phyloP scores from a whole-genome alignment of 1,140 invertebrate genomes.

The Zaprionus gabonicus region DNA sequence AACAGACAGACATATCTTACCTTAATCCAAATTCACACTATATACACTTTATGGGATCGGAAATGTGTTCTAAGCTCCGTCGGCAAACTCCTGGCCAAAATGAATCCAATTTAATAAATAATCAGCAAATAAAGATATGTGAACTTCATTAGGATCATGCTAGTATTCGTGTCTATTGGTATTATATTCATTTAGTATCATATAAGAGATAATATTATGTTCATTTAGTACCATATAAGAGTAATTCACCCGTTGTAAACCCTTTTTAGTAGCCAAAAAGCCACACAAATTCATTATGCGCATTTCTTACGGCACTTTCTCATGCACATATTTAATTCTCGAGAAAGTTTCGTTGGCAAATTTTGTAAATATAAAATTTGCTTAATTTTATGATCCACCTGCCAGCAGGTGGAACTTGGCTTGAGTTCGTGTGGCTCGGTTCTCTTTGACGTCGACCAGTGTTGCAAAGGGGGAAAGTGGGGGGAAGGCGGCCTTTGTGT shows the following conservation, averaged over 20 bases:
- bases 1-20: too few relatives aligned
- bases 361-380: constrained; percentile 8
- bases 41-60: too few relatives aligned
- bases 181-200: too few relatives aligned
- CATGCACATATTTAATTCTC: background rate
- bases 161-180: too few relatives aligned
- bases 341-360: constrained; percentile 2
- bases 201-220: too few relatives aligned
- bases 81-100: too few relatives aligned
- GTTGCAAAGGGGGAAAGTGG: constrained; percentile 26
- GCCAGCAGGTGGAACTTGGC: background rate
- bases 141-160: too few relatives aligned
- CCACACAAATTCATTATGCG: background rate
- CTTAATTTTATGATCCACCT: constrained; percentile 2
- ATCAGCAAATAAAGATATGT: too few relatives aligned
- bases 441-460: constrained; percentile 57
- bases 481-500: constrained; percentile 12
- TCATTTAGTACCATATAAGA: too few relatives aligned
- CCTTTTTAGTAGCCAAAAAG: background rate
- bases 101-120: too few relatives aligned
- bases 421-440: constrained; percentile 13
- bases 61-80: too few relatives aligned
- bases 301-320: background rate
- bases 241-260: background rate
- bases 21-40: too few relatives aligned